Base-by-base conservation (phyloP, 2,888 invertebrate genomes). In the Lasioglossum malachurum region DNA sequence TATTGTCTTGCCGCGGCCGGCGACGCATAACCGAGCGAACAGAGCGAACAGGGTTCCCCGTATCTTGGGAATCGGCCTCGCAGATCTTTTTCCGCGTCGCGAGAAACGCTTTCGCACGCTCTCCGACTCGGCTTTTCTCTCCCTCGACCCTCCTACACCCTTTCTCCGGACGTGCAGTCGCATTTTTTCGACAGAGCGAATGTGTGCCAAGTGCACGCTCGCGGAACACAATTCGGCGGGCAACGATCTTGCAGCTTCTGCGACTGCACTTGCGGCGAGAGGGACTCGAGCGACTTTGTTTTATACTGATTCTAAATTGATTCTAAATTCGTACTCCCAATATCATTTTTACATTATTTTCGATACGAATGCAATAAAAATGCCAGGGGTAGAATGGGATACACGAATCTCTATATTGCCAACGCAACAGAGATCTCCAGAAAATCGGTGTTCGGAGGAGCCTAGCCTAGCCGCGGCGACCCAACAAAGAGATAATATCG, bases 81-180 rank as follows among this genome's bases (percentile, higher is more conserved):
- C 35, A 14, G 75, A 38, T 60, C 69, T 69, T 72, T 88, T 83
- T 84, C 69, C 64, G 53, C 41, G 27, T 46, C 38, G 64, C 67
- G 75, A 38, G 80, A 80, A 83, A 85, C 88, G 88, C 79, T 88
- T 88, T 88, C 88, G 83, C 88, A 88, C 88, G 86, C 80, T 88
- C 82, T 71, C 64, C 53, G 57, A 2, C 49, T 46, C 64, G 46
- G 74, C 79, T 79, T 85, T 80, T 83, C 80, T 84, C 71, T n/a
- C 16, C 57, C 16, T 23, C 75, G 16, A 23, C 53, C 75, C 84
- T 82, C 74, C 78, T 78, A 38, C 80, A 67, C 82, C 74, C 78
- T 80, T 81, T 72, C 75, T 46, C 74, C 71, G 31, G 57, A 12
- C 53, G 53, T 23, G 23, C 8, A 8, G 53, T 8, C 23, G 23